Percentiles rank a stretch among this genome's conserved stretches.
Evolutionary conservation across 30 jellyfish, hydroid and myxozoan genomes (phyloP).

Genomic region (Aurelia coerulea): DNA sequence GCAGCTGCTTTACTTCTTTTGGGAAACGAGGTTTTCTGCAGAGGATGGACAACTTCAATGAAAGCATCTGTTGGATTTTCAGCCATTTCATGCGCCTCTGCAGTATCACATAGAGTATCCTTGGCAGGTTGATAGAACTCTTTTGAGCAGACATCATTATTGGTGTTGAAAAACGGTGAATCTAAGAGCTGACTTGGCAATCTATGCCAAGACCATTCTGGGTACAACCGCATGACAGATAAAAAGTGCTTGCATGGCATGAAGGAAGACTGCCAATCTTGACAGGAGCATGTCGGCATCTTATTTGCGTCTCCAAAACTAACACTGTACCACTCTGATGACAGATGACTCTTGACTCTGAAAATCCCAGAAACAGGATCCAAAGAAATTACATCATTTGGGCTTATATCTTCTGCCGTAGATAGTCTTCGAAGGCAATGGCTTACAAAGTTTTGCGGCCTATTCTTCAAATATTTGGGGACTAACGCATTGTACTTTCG

Average conservation of each 20-base stretch:
- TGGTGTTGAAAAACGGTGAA: not conserved
- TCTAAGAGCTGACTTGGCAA: not conserved
- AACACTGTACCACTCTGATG: slow-evolving; percentile 24
- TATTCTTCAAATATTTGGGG: slow-evolving; percentile 1
- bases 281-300: slow-evolving; percentile 25
- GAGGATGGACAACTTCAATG: slow-evolving; percentile 12
- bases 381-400: slow-evolving; percentile 7
- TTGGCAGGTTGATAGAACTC: not conserved
- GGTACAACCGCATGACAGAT: too few relatives aligned
- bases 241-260: not conserved
- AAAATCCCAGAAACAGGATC: slow-evolving; percentile 11
- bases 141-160: not conserved
- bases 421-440: slow-evolving; percentile 17
- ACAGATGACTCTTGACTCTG: slow-evolving; percentile 7
- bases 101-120: not conserved
- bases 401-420: not conserved
- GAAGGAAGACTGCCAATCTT: slow-evolving; percentile 30
- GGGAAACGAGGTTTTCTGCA: not conserved
- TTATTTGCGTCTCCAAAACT: slow-evolving; percentile 5
- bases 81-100: not conserved
- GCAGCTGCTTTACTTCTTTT: slow-evolving; percentile 27
- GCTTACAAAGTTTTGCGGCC: slow-evolving; percentile 11
- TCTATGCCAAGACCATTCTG: not conserved
- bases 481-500: slow-evolving; percentile 19
- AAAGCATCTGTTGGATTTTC: not conserved